phyloP scores from a whole-genome alignment of 2,113 vertebrate genomes.

The Ochotona curzoniae region DNA sequence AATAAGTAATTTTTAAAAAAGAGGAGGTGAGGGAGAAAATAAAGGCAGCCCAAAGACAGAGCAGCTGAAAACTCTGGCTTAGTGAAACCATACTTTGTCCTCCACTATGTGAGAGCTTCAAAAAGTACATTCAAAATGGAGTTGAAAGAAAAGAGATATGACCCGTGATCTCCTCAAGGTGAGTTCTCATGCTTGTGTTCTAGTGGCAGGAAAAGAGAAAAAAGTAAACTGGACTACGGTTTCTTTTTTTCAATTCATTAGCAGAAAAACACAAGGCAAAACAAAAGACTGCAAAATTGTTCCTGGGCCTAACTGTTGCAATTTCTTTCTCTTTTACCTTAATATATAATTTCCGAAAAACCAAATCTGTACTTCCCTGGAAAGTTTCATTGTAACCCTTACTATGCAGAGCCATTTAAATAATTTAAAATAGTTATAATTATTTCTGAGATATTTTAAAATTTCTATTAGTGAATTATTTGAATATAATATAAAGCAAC shows the following conservation, averaged over 20 bases:
- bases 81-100: not conserved
- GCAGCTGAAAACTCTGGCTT: not conserved
- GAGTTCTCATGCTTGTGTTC: not conserved
- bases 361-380: not conserved
- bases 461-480: not conserved
- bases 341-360: constrained; percentile 60
- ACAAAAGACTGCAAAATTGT: not conserved
- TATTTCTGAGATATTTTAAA: not conserved
- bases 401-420: not conserved
- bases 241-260: not conserved
- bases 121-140: too few species aligned
- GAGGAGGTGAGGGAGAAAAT: too few species aligned
- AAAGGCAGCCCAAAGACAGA: not conserved
- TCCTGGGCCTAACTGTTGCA: not conserved
- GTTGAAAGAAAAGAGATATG: too few species aligned
- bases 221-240: too few species aligned
- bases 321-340: constrained; percentile 43
- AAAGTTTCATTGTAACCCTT: not conserved
- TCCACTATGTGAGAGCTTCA: not conserved
- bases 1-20: too few species aligned
- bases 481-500: constrained; percentile 17
- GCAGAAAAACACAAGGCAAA: rapidly evolving
- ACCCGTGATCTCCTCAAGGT: too few species aligned
- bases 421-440: not conserved
- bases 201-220: not conserved